Conservation (phyloP, 2,888 invertebrate species). For the Drosophila anomelani region DNA sequence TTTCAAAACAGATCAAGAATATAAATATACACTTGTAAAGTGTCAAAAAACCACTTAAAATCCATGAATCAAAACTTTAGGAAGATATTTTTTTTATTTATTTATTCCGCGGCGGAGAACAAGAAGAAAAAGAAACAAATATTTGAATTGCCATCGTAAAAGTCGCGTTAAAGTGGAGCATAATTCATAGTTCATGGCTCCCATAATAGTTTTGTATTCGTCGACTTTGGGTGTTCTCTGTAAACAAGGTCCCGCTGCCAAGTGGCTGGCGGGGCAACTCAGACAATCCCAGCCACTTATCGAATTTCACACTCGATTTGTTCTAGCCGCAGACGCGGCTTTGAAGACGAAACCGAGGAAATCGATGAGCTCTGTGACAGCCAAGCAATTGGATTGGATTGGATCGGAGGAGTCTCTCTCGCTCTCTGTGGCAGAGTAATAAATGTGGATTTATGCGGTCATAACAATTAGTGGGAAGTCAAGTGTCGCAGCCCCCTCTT, state of each 20-base stretch:
- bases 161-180: slow-evolving; percentile 52
- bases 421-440: neutral
- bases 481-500: slow-evolving; percentile 28
- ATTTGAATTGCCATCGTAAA: slow-evolving; percentile 60
- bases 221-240: slow-evolving; percentile 5
- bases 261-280: slow-evolving; percentile 20
- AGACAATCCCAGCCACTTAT: slow-evolving; percentile 54
- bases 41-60: slow-evolving; percentile 10
- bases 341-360: slow-evolving; percentile 35
- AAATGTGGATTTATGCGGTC: slow-evolving; percentile 43
- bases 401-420: neutral
- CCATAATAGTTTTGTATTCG: slow-evolving; percentile 27
- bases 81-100: neutral
- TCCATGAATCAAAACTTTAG: slow-evolving; percentile 15
- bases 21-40: neutral
- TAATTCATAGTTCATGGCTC: slow-evolving; percentile 47
- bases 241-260: slow-evolving; percentile 15
- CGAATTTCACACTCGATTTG: slow-evolving; percentile 74
- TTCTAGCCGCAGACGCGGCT: slow-evolving; percentile 25
- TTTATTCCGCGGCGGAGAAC: slow-evolving; percentile 2
- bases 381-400: slow-evolving; percentile 25
- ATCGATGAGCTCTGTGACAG: slow-evolving; percentile 46
- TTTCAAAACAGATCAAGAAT: neutral
- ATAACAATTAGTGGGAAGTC: slow-evolving; percentile 48
- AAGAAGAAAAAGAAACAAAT: slow-evolving; percentile 46